Conservation (phyloP, 30 jellyfish, hydroid and myxozoan genomes). For the Aurelia aurita region DNA sequence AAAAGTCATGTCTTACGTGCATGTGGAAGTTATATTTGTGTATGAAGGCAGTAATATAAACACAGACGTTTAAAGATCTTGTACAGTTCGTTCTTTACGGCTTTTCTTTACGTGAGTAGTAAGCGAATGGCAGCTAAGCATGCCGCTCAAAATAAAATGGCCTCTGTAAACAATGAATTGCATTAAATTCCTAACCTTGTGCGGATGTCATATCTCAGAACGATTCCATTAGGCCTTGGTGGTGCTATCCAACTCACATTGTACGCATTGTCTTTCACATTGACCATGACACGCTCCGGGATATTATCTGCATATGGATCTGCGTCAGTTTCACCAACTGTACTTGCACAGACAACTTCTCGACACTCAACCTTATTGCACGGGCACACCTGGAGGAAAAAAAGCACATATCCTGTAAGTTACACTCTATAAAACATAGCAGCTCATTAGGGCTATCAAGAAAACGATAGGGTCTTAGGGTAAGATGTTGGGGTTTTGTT, state of each 20-base stretch:
- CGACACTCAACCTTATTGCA: slow-evolving; percentile 62
- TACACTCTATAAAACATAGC: too few species aligned
- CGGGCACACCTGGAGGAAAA: slow-evolving; percentile 51
- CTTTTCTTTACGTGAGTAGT: too few species aligned
- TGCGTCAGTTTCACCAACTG: slow-evolving; percentile 59
- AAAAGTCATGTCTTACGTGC: too few species aligned
- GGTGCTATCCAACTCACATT: slow-evolving; percentile 69
- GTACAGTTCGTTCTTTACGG: too few species aligned
- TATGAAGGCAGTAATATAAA: too few species aligned
- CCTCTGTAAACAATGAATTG: background rate
- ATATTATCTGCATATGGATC: slow-evolving; percentile 47
- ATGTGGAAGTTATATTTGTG: too few species aligned
- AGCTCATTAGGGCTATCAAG: too few species aligned
- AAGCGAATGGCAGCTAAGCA: too few species aligned
- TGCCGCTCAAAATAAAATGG: too few species aligned
- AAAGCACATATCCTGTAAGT: background rate
- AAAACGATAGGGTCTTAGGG: too few species aligned
- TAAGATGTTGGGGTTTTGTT: too few species aligned
- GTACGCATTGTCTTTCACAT: slow-evolving; percentile 23
- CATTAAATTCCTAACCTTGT: slow-evolving; percentile 4
- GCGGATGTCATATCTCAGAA: slow-evolving; percentile 63
- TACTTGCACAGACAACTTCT: slow-evolving; percentile 44
- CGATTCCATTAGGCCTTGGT: slow-evolving; percentile 61
- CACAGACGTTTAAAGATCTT: too few species aligned
- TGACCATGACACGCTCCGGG: slow-evolving; percentile 41